A percentile compares a stretch with the other conserved stretches of the same genome.
phyloP scores from a whole-genome alignment of 2,113 vertebrate genomes.

The zebrafish (Danio rerio) region GRCz12tu NC_133177.1:49817001-49817500 shows the following conservation, averaged over 20 bases:
- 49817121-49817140: not conserved
- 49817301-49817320: not conserved
- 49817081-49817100: not conserved
- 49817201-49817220: not conserved
- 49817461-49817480: not conserved
- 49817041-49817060: not conserved
- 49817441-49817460: not conserved
- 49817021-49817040: not conserved
- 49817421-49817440: not conserved
- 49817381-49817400: not conserved
- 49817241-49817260: not conserved
- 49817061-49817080: not conserved
- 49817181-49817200: not conserved
- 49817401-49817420: not conserved
- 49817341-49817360: not conserved
- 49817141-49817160: not conserved
- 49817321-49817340: not conserved
- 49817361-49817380: not conserved
- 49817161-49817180: not conserved
- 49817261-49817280: not conserved
- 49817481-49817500: not conserved
- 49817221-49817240: not conserved
- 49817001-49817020: slow-evolving; percentile 16
- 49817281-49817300: slow-evolving; percentile 4
- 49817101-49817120: not conserved